Evolutionary conservation across 2,113 vertebrate species (phyloP), one percentile per base, ranked within the genome.

Genomic region (Neolamprologus falcicula): DNA sequence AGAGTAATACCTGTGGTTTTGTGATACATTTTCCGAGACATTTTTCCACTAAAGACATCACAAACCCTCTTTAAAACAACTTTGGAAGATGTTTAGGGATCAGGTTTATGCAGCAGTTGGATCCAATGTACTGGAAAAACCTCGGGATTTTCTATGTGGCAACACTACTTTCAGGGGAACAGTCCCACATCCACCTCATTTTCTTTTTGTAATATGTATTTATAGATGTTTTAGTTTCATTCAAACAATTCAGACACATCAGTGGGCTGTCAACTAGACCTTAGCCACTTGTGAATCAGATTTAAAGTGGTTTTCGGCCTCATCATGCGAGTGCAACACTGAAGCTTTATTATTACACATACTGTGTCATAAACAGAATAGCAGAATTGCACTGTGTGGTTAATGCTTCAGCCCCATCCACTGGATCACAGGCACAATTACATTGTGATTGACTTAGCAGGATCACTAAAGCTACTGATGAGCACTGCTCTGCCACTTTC

Each of bases 351-450:
- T 88, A 89, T 92, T 79, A 89, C 84, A 84, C 54, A 80, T 3
- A 88, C 86, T 86, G 88, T 89, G 82, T 83, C 88, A 90, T 92
- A 93, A 92, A 90, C 84, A 88, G 87, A 83, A 76, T 17, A 83
- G 80, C 82, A 87, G 90, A 91, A 88, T 81, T 83, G 88, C 66
- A 45, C 78, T 21, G 90, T 93, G 93, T 93, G 89, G 87, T 92
- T 93, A 93, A 95, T 94, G 94, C 93, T 95, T 94, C 93, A 96
- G 96, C 96, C 93, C 95, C 96, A 96, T 95, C 96, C 94, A 92
- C 95, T 95, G 95, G 96, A 96, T 89, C 94, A 88, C 35, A 90
- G 59, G 89, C 90, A 92, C 92, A 95, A 95, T 93, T 93, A 95
- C 95, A 96, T 92, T 94, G 89, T 91, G 93, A 96, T 93, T 91